Base-by-base conservation (phyloP, 2,113 vertebrate genomes). In the Nerophis ophidion region DNA sequence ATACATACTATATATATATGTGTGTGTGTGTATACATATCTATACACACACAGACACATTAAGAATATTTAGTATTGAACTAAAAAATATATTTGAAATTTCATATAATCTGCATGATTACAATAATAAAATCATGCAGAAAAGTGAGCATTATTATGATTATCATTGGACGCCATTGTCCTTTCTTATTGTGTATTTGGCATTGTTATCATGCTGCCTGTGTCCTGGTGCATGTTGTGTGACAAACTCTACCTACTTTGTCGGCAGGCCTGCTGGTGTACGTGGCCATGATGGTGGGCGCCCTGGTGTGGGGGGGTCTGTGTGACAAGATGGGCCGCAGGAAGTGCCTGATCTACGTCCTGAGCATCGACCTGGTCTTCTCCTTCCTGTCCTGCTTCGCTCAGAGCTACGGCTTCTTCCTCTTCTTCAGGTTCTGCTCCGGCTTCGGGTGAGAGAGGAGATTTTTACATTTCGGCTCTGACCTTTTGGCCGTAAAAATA, bases 381-480 rank as follows among this genome's bases (percentile, higher is more conserved):
- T 91, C 92, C 0, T 94, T 95, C 82, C 88, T 99, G 17, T 99
- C 97, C 67, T 97, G 94, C 80, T 98, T 99, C 0, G 92, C 94
- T 52, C 95, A 98, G 77, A 86, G 93, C 60, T 99, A 99, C 0
- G 95, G 95, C 44, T 91, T 94, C 86, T 99, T 99, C 83, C 90
- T 99, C 72, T 98, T 99, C 91, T 96, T 96, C 83, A 91, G 95
- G 74, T 92, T 99, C 87, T 93, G 97, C 89, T 98, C 95, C 0
- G 97, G 97, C 75, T 92, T 98, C 9, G 96, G 97, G 97, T 99
- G 85, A 53, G 93, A 61, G 10, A 8, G 6, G 6, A 6, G 12
- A 11, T 13, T n/a, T n/a, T 15, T 34, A 5, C 5, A 19, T 0
- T 3, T 52, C 16, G 16, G 66, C 61, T 26, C 13, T 8, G 10